Conservation (phyloP, 2,888 invertebrate species). For the Parnassius smintheus region DNA sequence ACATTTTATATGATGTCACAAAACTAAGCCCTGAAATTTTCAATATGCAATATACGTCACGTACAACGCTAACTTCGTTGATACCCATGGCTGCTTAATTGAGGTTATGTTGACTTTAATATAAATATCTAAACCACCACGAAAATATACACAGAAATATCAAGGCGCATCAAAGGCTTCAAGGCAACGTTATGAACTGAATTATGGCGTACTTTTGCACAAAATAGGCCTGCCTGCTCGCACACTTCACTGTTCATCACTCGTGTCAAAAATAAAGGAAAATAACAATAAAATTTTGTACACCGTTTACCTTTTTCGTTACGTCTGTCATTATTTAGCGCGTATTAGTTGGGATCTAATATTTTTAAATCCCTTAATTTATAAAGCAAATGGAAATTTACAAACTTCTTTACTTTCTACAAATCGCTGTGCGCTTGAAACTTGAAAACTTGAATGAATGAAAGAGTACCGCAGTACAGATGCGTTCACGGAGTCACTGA, state of each 20-base stretch:
- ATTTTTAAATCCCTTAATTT: constrained; percentile 35
- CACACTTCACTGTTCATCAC: constrained; percentile 52
- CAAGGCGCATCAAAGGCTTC: constrained; percentile 18
- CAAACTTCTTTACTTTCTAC: constrained; percentile 26
- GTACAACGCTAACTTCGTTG: constrained; percentile 29
- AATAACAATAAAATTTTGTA: constrained; percentile 30
- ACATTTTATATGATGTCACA: constrained; percentile 11
- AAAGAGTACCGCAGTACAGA: constrained; percentile 40
- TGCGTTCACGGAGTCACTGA: constrained; percentile 34
- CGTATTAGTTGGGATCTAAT: constrained; percentile 36
- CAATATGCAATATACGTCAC: constrained; percentile 26
- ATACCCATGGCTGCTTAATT: constrained; percentile 38
- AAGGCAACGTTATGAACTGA: constrained; percentile 11
- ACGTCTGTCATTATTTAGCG: constrained; percentile 68
- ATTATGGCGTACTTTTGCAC: constrained; percentile 30
- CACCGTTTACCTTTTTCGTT: constrained; percentile 67
- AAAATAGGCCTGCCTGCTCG: constrained; percentile 54
- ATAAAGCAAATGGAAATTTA: constrained; percentile 36
- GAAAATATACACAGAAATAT: constrained; percentile 9
- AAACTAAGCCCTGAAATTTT: constrained; percentile 10
- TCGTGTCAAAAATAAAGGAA: constrained; percentile 55
- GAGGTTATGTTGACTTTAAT: constrained; percentile 42
- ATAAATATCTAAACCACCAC: constrained; percentile 19
- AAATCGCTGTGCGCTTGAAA: constrained; percentile 31
- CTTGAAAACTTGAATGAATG: constrained; percentile 37